Conservation (phyloP, 2,113 vertebrate species). For the Hippocampus mohnikei region DNA sequence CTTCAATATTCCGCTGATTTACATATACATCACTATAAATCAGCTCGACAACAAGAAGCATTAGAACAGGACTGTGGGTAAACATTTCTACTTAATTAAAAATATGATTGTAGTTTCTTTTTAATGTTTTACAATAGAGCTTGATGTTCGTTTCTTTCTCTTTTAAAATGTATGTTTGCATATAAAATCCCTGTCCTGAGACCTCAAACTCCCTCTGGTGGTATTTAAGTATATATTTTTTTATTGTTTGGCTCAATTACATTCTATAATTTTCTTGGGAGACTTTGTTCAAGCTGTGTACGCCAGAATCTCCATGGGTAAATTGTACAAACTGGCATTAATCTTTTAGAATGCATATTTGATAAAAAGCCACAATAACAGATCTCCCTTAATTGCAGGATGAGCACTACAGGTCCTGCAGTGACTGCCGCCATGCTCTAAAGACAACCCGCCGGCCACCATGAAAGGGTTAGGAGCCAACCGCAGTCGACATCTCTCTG, state of each 20-base stretch:
- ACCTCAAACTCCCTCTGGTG: constrained; percentile 57
- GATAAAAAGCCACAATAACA: background rate
- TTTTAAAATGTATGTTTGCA: background rate
- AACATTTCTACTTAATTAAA: too few relatives aligned
- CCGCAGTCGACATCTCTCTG: constrained; percentile 89
- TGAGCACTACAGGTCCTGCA: constrained; percentile 31
- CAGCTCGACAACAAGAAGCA: too few relatives aligned
- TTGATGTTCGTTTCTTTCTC: background rate
- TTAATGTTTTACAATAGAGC: background rate
- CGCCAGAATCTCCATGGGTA: too few relatives aligned
- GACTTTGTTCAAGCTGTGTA: background rate
- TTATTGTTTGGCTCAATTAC: too few relatives aligned
- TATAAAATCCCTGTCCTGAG: constrained; percentile 6
- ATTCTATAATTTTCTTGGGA: background rate
- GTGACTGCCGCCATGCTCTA: constrained; percentile 56
- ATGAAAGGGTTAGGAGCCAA: constrained; percentile 98
- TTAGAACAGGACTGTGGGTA: too few relatives aligned
- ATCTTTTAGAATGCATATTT: background rate
- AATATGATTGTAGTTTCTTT: too few relatives aligned
- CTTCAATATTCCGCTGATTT: constrained; percentile 47
- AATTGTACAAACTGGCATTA: background rate
- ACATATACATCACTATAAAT: constrained; percentile 43
- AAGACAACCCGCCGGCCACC: constrained; percentile 55
- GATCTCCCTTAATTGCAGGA: constrained; percentile 35
- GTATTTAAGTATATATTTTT: background rate